Evolutionary conservation across 2,888 invertebrate genomes (phyloP).

Genomic region (Limnephilus lunatus): DNA sequence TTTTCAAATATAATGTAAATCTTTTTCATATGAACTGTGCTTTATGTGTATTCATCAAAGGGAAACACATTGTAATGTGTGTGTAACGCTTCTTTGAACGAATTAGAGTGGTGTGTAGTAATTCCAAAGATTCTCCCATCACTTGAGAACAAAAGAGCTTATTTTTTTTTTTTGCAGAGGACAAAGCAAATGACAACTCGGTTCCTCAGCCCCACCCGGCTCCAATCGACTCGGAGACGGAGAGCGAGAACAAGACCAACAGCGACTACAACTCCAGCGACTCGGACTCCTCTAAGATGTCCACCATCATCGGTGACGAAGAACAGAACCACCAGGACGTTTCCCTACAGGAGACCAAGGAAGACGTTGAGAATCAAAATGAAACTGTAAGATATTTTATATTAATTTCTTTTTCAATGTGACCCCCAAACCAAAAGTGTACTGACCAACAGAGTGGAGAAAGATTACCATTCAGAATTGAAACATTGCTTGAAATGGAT

Average conservation of each 20-base stretch:
- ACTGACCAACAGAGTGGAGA: too few species aligned
- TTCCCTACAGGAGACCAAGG: constrained; percentile 43
- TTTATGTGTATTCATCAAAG: background rate
- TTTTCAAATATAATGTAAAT: too few species aligned
- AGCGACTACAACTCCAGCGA: constrained; percentile 51
- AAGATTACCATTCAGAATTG: background rate
- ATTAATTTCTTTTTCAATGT: background rate
- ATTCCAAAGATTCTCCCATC: background rate
- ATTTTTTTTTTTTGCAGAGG: constrained; percentile 45
- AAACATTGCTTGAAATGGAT: background rate
- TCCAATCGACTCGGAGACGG: constrained; percentile 36
- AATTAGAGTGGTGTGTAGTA: background rate
- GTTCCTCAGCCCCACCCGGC: constrained; percentile 9
- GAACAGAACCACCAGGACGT: constrained; percentile 48
- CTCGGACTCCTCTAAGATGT: constrained; percentile 40
- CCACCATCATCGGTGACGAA: constrained; percentile 35
- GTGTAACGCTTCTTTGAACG: background rate
- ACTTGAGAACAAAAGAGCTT: background rate
- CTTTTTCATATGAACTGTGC: too few species aligned
- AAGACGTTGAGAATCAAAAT: constrained; percentile 47
- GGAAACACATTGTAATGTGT: background rate
- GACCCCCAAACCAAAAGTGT: too few species aligned
- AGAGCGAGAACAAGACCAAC: constrained; percentile 50
- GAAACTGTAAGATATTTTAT: constrained; percentile 37
- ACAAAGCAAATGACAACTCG: constrained; percentile 58